A percentile compares a stretch with the other conserved stretches of the same genome.
Evolutionary conservation across 64 coral and sea anemone genomes (phyloP).

Genomic region (Astreopora myriophthalma): DNA sequence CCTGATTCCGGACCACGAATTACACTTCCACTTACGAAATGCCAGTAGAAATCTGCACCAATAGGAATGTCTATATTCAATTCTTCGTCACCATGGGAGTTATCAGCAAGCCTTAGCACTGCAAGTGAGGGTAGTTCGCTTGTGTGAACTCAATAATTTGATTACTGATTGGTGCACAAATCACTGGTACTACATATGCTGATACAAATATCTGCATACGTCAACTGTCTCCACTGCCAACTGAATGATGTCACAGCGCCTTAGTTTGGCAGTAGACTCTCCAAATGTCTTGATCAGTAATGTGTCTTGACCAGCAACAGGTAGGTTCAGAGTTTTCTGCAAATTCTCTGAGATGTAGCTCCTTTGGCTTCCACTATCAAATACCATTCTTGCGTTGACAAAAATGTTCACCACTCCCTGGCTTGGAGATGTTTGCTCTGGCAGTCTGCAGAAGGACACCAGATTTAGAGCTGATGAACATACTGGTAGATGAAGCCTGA

Average conservation of each 20-base stretch:
- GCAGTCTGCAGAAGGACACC: too few species aligned
- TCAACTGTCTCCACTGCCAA: slow-evolving; percentile 25
- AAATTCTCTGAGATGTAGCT: neutral
- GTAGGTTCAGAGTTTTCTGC: neutral
- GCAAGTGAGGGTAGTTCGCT: neutral
- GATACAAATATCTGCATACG: neutral
- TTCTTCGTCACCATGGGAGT: neutral
- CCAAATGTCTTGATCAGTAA: slow-evolving; percentile 21
- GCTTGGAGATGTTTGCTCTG: too few species aligned
- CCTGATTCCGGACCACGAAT: neutral
- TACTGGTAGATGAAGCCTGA: neutral
- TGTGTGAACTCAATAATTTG: slow-evolving; percentile 26
- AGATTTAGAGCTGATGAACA: too few species aligned
- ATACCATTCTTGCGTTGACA: neutral
- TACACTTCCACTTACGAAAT: slow-evolving; percentile 25
- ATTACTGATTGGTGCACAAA: slow-evolving; percentile 57
- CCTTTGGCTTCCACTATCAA: neutral
- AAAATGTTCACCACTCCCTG: neutral
- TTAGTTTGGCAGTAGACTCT: slow-evolving; percentile 16
- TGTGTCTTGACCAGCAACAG: neutral
- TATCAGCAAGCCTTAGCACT: too few species aligned
- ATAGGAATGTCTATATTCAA: slow-evolving; percentile 27
- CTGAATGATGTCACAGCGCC: slow-evolving; percentile 25
- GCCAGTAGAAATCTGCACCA: slow-evolving; percentile 43
- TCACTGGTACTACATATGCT: slow-evolving; percentile 26